Evolutionary conservation across 2,888 invertebrate species (phyloP).

Genomic region (Dynastes grantii): DNA sequence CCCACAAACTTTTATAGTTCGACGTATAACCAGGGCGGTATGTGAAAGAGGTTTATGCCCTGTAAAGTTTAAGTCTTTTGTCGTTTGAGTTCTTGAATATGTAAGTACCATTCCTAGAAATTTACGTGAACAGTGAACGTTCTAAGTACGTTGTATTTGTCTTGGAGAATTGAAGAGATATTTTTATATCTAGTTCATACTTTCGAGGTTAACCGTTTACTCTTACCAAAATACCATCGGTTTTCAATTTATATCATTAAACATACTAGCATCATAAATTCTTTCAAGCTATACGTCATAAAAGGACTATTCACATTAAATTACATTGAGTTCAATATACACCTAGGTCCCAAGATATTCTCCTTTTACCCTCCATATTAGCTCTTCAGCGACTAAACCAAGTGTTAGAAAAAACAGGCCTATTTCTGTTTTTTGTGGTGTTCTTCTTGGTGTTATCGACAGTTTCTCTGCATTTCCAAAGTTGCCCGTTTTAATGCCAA

Average conservation of each 20-base stretch:
- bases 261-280: neutral
- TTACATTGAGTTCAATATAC: too few relatives aligned
- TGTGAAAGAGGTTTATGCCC: slow-evolving; percentile 26
- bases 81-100: slow-evolving; percentile 34
- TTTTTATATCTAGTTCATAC: neutral
- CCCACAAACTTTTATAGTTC: slow-evolving; percentile 39
- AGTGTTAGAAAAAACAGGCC: too few relatives aligned
- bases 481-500: too few relatives aligned
- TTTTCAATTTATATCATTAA: neutral
- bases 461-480: too few relatives aligned
- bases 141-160: neutral
- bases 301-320: too few relatives aligned
- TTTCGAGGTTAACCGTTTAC: neutral
- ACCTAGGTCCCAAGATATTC: too few relatives aligned
- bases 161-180: neutral
- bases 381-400: too few relatives aligned
- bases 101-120: slow-evolving; percentile 22
- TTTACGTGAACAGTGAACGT: neutral
- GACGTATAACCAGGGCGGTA: slow-evolving; percentile 1
- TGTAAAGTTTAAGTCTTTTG: slow-evolving; percentile 43
- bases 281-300: too few relatives aligned
- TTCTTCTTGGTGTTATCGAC: too few relatives aligned
- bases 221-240: neutral
- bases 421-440: too few relatives aligned
- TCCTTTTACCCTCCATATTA: too few relatives aligned